phyloP scores from a whole-genome alignment of 2,113 vertebrate species.

The Tyto alba region DNA sequence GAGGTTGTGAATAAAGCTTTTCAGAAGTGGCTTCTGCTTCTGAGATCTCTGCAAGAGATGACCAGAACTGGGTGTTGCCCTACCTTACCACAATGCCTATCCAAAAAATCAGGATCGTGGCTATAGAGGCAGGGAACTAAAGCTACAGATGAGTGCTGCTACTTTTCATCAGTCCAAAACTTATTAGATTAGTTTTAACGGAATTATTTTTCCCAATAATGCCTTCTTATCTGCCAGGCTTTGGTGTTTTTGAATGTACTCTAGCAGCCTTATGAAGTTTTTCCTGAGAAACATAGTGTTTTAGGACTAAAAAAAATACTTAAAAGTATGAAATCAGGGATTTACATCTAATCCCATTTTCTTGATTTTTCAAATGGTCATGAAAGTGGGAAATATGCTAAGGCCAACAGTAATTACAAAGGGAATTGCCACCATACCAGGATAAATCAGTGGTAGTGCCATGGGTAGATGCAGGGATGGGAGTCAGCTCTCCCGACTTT shows the following conservation, averaged over 20 bases:
- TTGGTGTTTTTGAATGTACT: neutral
- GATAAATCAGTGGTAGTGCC: neutral
- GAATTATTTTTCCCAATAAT: neutral
- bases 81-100: neutral
- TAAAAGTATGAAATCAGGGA: neutral
- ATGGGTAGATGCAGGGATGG: neutral
- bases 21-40: neutral
- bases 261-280: neutral
- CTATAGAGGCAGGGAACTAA: neutral
- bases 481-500: neutral
- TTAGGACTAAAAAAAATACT: neutral
- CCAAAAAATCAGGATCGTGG: neutral
- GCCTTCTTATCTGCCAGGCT: neutral
- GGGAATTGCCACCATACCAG: neutral
- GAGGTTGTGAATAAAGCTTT: neutral
- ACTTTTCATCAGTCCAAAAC: neutral
- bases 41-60: neutral
- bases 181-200: neutral
- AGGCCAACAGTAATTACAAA: neutral
- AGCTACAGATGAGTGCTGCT: neutral
- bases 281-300: neutral
- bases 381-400: neutral
- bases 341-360: neutral
- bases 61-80: too few species aligned
- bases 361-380: neutral